A percentile compares a stretch with the other conserved stretches of the same genome.
These are phyloP conservation scores for Petrocephalus sullivani DNA, from an alignment of 2,797 vertebrate species.

Conservation along the genomic window DNA sequence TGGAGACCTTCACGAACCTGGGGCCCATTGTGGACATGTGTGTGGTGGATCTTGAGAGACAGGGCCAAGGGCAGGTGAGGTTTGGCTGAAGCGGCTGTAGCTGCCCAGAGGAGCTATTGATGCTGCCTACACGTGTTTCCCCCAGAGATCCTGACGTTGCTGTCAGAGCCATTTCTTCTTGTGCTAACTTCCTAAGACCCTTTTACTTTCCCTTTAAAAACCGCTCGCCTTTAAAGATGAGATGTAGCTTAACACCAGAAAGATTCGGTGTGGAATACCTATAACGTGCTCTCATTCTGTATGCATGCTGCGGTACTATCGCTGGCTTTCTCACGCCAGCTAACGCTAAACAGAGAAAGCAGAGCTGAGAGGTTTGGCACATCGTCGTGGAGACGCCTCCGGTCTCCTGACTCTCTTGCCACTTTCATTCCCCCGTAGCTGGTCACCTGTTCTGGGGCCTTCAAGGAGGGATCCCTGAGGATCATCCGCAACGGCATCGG, in stretches of 20 bases:
- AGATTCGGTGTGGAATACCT: neutral
- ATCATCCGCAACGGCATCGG: constrained; percentile 97
- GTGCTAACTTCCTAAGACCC: neutral
- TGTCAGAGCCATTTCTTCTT: neutral
- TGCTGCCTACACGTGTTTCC: neutral
- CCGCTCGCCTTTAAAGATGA: neutral
- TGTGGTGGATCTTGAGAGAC: constrained; percentile 94
- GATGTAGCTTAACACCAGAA: neutral
- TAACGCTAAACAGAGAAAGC: neutral
- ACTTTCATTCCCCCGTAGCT: constrained; percentile 60
- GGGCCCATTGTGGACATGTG: constrained; percentile 99
- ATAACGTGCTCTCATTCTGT: neutral
- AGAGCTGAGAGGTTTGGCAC: neutral
- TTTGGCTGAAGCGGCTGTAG: neutral
- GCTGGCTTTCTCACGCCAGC: neutral
- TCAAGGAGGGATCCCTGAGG: constrained; percentile 93
- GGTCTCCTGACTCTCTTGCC: neutral
- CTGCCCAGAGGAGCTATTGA: neutral
- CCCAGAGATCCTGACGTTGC: neutral
- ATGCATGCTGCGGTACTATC: neutral
- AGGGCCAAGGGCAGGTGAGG: constrained; percentile 93
- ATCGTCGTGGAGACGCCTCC: neutral
- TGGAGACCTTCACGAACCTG: constrained; percentile 98
- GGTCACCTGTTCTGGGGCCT: constrained; percentile 95
- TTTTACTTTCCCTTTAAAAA: neutral